A percentile compares a stretch with the other conserved stretches of the same genome.
phyloP scores from a whole-genome alignment of 2,888 invertebrate species.

The Exocentrus adspersus region DNA sequence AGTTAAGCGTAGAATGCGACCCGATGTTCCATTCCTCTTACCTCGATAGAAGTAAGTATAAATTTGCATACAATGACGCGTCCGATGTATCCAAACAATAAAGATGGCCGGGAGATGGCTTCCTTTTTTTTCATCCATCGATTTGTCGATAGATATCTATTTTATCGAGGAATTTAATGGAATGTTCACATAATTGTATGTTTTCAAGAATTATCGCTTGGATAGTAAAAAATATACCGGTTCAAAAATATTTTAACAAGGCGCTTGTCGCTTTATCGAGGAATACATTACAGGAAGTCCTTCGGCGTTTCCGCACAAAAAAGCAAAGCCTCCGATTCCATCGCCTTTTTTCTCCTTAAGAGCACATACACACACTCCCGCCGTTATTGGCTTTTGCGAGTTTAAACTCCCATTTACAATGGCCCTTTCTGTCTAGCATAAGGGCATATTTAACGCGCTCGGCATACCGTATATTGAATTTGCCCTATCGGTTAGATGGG shows the following conservation, averaged over 20 bases:
- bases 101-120: slow-evolving; percentile 35
- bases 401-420: slow-evolving; percentile 31
- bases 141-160: neutral
- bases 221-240: neutral
- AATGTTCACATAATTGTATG: neutral
- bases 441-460: slow-evolving; percentile 38
- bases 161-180: neutral
- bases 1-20: slow-evolving; percentile 17
- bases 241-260: too few species aligned
- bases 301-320: neutral
- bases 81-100: slow-evolving; percentile 32
- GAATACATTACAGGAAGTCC: neutral
- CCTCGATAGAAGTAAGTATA: too few species aligned
- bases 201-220: neutral
- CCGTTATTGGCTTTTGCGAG: slow-evolving; percentile 19
- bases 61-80: slow-evolving; percentile 36
- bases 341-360: neutral
- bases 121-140: slow-evolving; percentile 17
- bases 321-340: neutral
- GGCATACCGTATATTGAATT: slow-evolving; percentile 37
- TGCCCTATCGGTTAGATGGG: slow-evolving; percentile 36
- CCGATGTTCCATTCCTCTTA: slow-evolving; percentile 31
- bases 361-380: too few species aligned
- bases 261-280: too few species aligned
- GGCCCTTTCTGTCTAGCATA: slow-evolving; percentile 33